Base-by-base conservation (phyloP, 2,888 invertebrate genomes). In the Eulithis prunata region DNA sequence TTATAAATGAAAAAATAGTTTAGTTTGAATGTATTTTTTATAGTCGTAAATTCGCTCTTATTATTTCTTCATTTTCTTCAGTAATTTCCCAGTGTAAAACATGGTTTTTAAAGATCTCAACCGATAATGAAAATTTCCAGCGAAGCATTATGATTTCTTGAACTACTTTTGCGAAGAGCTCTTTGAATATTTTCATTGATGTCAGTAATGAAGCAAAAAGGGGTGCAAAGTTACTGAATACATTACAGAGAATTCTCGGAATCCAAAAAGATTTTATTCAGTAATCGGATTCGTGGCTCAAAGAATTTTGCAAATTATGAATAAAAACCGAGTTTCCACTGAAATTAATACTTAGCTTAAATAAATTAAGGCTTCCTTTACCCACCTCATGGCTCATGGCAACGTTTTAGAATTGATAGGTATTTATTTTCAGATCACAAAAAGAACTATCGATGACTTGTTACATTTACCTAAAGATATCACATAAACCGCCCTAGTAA, bases 221-320 rank as follows among this genome's bases (percentile, higher is more conserved):
- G 58, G 61, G 61, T 68, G 69, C 69, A 73, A 85, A 85, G 77
- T 83, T 84, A 80, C 65, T 60, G 81, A 84, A 84, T 83, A 84
- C 78, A 84, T 87, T 82, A 79, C 72, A 78, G 75, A 76, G 71
- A 64, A 69, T 75, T 72, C 78, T 79, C 74, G 81, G 78, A 78
- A 83, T 81, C 77, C 75, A 62, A 41, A n/a, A 61, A 78, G 80
- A 82, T 86, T 87, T 84, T 82, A 82, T 83, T 83, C 79, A 74
- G 80, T 85, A 85, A 86, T 85, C 82, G 81, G 79, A 82, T 82
- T 84, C 77, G 77, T 81, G 80, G 82, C 83, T 77, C 78, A 78
- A 78, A 72, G 71, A 76, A 81, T 78, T 85, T 84, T 81, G 80
- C 81, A 82, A 82, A 83, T 84, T 85, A 78, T 77, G 80, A 61